Base-by-base conservation (phyloP, 1,140 invertebrate genomes). In the Plectrocnemia conspersa region DNA sequence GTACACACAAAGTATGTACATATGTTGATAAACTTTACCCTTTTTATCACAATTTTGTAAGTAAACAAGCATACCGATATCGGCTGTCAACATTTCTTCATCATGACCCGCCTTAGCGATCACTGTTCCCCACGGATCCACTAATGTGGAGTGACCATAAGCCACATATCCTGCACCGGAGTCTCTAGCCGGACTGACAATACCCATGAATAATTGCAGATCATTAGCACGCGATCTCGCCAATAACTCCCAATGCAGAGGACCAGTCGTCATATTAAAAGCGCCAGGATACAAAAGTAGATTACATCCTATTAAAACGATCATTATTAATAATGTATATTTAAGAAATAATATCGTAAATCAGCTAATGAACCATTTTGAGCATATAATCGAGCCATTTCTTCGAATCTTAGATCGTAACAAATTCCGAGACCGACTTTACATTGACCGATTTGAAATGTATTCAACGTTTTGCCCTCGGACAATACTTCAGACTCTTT, bases 191-290 rank as follows among this genome's bases (percentile, higher is more conserved):
- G 91, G 91, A 25, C 86, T 86, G 35, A 85, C 79, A 7, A 79
- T 79, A 18, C 82, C 83, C 19, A 89, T 82, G 71, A 79, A 89
- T 18, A 90, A 71, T 71, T 93, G 93, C 71, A 93, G 91, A 71
- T 97, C 93, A 29, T 88, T 78, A 18, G 95, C 93, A 44, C 93
- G 76, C 0, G 82, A 77, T 35, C 88, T 77, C 56, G 83, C 81
- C 2, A 97, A 72, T 1, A 96, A 70, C 64, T 93, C 88, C 93
- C 93, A 97, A 68, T 97, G 93, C 9, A 88, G 70, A 1, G 92
- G 92, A 0, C 94, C 94, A 1, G 93, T 97, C 9, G 89, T 95
- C 85, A 93, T 90, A 71, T 95, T 97, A 67, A 97, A 97, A 10
- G 93, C 93, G 36, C 85, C 91, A n/a, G 93, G 93, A 71, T 93